Evolutionary conservation across 2,888 invertebrate genomes (phyloP).

Genomic region (Latheticus oryzae): DNA sequence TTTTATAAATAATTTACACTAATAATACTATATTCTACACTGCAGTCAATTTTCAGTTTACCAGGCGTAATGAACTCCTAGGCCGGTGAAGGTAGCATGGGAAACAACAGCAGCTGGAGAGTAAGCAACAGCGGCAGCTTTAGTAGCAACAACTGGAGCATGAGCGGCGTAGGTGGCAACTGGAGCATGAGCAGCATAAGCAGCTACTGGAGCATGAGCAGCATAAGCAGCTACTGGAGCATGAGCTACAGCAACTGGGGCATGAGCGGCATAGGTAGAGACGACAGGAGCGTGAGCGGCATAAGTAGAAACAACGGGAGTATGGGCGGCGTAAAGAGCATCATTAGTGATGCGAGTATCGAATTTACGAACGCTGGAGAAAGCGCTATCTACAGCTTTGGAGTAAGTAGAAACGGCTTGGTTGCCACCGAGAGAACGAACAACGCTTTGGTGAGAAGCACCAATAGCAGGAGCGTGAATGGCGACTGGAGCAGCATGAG

Average conservation of each 20-base stretch:
- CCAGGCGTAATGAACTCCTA: conserved; percentile 73
- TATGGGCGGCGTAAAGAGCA: conserved; percentile 66
- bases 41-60: conserved; percentile 60
- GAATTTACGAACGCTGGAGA: conserved; percentile 72
- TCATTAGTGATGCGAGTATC: conserved; percentile 72
- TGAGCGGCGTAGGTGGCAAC: conserved; percentile 56
- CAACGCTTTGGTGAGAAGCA: conserved; percentile 69
- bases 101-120: conserved; percentile 73
- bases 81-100: conserved; percentile 73
- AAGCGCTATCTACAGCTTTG: conserved; percentile 72
- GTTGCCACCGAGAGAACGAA: conserved; percentile 70
- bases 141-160: conserved; percentile 47
- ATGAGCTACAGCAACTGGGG: conserved; percentile 54
- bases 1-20: conserved; percentile 25
- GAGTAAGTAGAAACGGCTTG: conserved; percentile 67
- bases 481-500: conserved; percentile 62
- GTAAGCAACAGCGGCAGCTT: conserved; percentile 65
- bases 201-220: conserved; percentile 55
- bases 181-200: conserved; percentile 48
- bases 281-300: conserved; percentile 46
- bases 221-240: conserved; percentile 54
- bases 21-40: conserved; percentile 13
- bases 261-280: conserved; percentile 58
- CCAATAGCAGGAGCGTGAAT: conserved; percentile 62
- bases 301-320: conserved; percentile 56